phyloP scores from a whole-genome alignment of 2,888 invertebrate species.

The Yponomeuta sedellus region DNA sequence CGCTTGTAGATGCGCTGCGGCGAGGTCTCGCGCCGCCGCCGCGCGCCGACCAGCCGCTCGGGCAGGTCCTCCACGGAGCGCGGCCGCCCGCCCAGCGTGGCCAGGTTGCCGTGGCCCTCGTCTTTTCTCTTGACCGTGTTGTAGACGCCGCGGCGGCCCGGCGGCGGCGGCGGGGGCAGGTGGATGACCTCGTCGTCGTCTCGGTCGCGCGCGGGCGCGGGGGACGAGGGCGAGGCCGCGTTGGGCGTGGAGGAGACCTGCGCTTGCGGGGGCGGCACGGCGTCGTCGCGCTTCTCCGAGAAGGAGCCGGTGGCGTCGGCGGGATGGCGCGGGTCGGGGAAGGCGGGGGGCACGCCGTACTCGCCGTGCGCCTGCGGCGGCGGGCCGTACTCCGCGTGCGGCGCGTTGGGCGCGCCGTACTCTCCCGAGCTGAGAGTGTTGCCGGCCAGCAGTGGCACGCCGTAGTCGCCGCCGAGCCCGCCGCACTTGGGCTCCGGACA shows the following conservation, averaged over 20 bases:
- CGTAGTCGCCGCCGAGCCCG: slow-evolving; percentile 80
- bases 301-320: slow-evolving; percentile 89
- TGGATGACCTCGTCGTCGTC: slow-evolving; percentile 81
- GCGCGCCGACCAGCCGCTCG: slow-evolving; percentile 84
- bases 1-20: slow-evolving; percentile 88
- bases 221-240: slow-evolving; percentile 71
- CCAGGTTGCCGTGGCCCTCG: slow-evolving; percentile 86
- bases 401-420: slow-evolving; percentile 75
- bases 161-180: slow-evolving; percentile 89
- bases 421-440: slow-evolving; percentile 79
- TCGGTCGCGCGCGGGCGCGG: slow-evolving; percentile 72
- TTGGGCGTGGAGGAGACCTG: slow-evolving; percentile 86
- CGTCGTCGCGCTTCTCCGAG: slow-evolving; percentile 87
- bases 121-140: slow-evolving; percentile 91
- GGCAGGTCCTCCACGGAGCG: slow-evolving; percentile 91
- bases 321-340: slow-evolving; percentile 91
- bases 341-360: slow-evolving; percentile 86
- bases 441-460: slow-evolving; percentile 79
- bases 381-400: slow-evolving; percentile 82
- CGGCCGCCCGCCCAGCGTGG: slow-evolving; percentile 89
- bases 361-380: slow-evolving; percentile 81
- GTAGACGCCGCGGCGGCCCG: slow-evolving; percentile 86
- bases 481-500: slow-evolving; percentile 95
- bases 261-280: slow-evolving; percentile 88
- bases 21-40: slow-evolving; percentile 80